Evolutionary conservation across 35 echinoderm and acorn worm genomes (phyloP), one percentile per base, ranked within the genome.

Genomic region (Heliocidaris tuberculata): DNA sequence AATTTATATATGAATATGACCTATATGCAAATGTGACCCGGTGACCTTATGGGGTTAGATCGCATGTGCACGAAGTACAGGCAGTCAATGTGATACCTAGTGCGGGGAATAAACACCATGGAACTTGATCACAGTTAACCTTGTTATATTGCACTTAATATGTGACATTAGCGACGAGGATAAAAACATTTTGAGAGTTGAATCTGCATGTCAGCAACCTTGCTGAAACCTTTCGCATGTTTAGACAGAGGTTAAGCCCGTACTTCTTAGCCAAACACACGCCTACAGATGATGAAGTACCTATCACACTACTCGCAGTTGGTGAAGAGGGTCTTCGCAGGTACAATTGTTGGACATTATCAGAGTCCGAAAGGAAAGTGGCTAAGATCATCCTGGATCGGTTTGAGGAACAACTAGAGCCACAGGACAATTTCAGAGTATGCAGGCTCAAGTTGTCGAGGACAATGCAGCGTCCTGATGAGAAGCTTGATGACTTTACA

Each of bases 261-360:
- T 88, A 88, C 13, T 88, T 88, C 24, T 35, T 35, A 24, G 86
- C 47, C 6, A 88, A 88, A 31, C 86, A 88, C 47, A 88, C 86
- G 12, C 31, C 0, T 31, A 16, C 0, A 35, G 86, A 31, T 6
- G 86, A 88, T 48, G 11, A 88, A 48, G 86, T 88, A 13, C 86
- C 86, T 35, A 32, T 17, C 19, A 48, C 16, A 13, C 86, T 88
- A 11, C 86, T 88, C 6, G 86, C 86, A 5, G 31, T 31, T 12
- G 86, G 86, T 9, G 86, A 88, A 88, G 86, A 88, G 19, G 86
- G 86, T 10, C 31, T 88, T 17, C 30, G 29, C 6, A 31, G 7
- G 29, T 88, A 88, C 31, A 88, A 88, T 21, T 88, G 86, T 88
- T 88, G 86, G 86, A 48, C 31, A 88, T 21, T 88, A 48, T 13